A percentile compares a stretch with the other conserved stretches of the same genome.
These are phyloP conservation scores for Tiliqua scincoides DNA, from an alignment of 2,113 vertebrate species.

Conservation along the genomic window DNA sequence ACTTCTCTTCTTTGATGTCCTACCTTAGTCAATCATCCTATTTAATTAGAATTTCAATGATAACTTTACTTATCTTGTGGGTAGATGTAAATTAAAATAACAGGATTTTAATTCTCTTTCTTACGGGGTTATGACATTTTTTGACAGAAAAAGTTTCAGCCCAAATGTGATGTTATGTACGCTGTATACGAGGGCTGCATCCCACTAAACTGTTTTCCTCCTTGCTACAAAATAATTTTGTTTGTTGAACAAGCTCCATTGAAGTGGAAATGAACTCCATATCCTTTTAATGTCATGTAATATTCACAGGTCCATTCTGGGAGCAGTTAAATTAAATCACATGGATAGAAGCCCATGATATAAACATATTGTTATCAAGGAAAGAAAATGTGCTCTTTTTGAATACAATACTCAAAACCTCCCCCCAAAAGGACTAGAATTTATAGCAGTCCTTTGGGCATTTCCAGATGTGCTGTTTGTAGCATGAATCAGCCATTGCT, in stretches of 20 bases:
- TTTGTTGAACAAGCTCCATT: conserved; percentile 67
- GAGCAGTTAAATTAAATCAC: conserved; percentile 55
- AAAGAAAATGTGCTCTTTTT: conserved; percentile 33
- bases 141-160: conserved; percentile 78
- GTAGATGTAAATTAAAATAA: conserved; percentile 87
- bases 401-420: too few species aligned
- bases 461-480: too few species aligned
- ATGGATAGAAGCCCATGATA: conserved; percentile 53
- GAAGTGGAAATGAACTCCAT: conserved; percentile 66
- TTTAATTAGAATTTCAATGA: conserved; percentile 90
- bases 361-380: conserved; percentile 21
- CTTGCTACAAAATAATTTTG: conserved; percentile 73
- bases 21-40: conserved; percentile 87
- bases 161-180: conserved; percentile 75
- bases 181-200: conserved; percentile 54
- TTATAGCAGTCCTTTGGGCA: neutral
- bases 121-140: conserved; percentile 78
- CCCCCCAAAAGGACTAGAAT: too few species aligned
- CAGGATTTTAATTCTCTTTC: conserved; percentile 80
- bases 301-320: conserved; percentile 56
- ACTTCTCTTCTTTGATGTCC: conserved; percentile 88
- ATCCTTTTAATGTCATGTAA: conserved; percentile 46
- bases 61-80: conserved; percentile 86
- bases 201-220: conserved; percentile 70
- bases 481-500: too few species aligned